These are phyloP conservation scores for Phymorhynchus buccinoides DNA, from an alignment of 1,140 invertebrate genomes.

Conservation along the genomic window DNA sequence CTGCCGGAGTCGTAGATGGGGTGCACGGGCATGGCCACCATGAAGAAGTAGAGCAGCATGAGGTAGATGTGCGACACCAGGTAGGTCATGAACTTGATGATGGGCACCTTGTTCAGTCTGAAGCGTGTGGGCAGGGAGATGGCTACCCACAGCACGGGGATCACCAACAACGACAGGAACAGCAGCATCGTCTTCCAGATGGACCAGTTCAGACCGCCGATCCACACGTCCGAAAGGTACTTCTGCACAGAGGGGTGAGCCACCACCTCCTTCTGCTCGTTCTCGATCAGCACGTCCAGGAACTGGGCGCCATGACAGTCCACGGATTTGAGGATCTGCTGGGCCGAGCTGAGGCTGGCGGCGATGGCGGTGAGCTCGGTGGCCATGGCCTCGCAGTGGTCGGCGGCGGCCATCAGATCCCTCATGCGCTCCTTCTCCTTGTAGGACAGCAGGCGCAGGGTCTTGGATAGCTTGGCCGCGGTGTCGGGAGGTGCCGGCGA, in stretches of 20 bases:
- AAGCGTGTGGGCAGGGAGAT: slow-evolving; percentile 96
- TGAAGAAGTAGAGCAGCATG: slow-evolving; percentile 89
- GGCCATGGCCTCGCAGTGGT: slow-evolving; percentile 97
- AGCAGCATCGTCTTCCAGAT: slow-evolving; percentile 94
- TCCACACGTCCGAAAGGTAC: slow-evolving; percentile 83
- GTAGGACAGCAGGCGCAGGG: slow-evolving; percentile 84
- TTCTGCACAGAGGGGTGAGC: slow-evolving; percentile 76
- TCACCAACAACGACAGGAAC: slow-evolving; percentile 91
- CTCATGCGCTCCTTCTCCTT: slow-evolving; percentile 96
- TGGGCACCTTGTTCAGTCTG: slow-evolving; percentile 92
- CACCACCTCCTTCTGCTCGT: slow-evolving; percentile 96
- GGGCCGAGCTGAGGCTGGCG: slow-evolving; percentile 91
- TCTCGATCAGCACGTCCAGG: slow-evolving; percentile 97
- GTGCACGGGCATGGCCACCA: slow-evolving; percentile 90
- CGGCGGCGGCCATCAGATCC: slow-evolving; percentile 93
- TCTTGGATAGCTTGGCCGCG: slow-evolving; percentile 95
- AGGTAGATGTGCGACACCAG: slow-evolving; percentile 98
- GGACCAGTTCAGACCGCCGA: slow-evolving; percentile 94
- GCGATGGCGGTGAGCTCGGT: slow-evolving; percentile 95
- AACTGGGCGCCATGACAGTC: slow-evolving; percentile 86
- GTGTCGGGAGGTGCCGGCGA: slow-evolving; percentile 98
- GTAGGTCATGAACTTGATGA: slow-evolving; percentile 99
- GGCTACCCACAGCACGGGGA: slow-evolving; percentile 95
- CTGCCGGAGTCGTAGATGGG: slow-evolving; percentile 72
- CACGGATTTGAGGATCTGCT: slow-evolving; percentile 66